Base-by-base conservation (phyloP, 2,797 vertebrate species). In the Valencia hispanica region DNA sequence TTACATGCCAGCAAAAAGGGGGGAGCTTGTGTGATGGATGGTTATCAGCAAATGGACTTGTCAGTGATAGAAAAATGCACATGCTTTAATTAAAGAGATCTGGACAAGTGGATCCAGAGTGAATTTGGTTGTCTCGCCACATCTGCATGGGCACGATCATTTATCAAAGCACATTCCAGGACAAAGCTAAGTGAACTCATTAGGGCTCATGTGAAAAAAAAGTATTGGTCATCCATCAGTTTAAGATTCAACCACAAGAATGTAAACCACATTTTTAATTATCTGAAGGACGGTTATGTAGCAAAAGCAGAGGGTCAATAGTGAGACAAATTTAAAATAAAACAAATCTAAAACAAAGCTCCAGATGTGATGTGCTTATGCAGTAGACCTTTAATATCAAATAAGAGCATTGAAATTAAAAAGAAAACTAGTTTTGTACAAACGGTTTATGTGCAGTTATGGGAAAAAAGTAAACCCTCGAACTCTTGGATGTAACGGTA, bases 41-140 rank as follows among this genome's bases (percentile, higher is more conserved):
- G 90, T 92, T 92, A 88, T 94, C 91, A 91, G 92, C 82, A 95
- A 94, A 95, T 94, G 94, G 93, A 90, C 89, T 92, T 90, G 88
- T 94, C 89, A 71, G 89, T 89, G 88, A 94, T 93, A 92, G 93
- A 94, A 93, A 94, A 94, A 95, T 93, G 91, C 87, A 84, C 82
- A 84, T 22, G 51, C 79, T 92, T 94, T 94, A 94, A 95, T 94
- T 95, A 95, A 95, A 92, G 92, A 90, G 85, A 83, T 85, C 76
- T 66, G 91, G 91, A 89, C 91, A 91, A 93, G 88, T 81, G 86
- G 78, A 85, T 90, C 84, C 81, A 84, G 80, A 87, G 85, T 86
- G 84, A 86, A 79, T 92, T 89, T 91, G 76, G 86, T 88, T 81
- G 75, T 90, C 81, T 90, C 73, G 79, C 57, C 72, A 71, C 78